Conservation (phyloP, 2,888 invertebrate genomes). For the Rhingia rostrata region DNA sequence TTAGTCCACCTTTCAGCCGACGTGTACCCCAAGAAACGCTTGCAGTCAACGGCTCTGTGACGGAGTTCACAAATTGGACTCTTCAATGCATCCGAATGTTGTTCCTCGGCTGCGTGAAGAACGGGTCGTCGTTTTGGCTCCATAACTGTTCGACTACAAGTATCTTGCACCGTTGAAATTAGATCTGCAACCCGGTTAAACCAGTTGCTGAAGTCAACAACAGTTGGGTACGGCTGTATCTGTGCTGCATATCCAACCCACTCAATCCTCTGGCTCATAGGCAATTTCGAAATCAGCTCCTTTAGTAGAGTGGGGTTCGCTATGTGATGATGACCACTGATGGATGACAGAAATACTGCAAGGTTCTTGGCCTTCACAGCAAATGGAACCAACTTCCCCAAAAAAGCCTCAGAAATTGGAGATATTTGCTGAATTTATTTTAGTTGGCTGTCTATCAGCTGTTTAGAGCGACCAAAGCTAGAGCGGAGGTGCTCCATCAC, state of each 20-base stretch:
- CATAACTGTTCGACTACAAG: neutral
- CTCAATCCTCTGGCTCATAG: no score
- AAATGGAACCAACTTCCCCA: no score
- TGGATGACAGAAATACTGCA: no score
- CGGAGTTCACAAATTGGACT: neutral
- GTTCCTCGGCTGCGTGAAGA: slow-evolving; percentile 19
- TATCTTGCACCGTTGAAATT: slow-evolving; percentile 8
- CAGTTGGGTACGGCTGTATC: no score
- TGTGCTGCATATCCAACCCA: no score
- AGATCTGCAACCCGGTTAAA: slow-evolving; percentile 25
- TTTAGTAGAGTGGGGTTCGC: no score
- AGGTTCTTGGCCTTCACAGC: no score
- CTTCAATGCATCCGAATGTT: neutral
- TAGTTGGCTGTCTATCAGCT: neutral
- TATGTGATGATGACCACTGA: no score
- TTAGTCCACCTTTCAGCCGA: neutral
- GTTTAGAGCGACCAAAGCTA: slow-evolving; percentile 51
- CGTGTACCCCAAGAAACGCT: neutral
- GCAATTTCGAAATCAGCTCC: no score
- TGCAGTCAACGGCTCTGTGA: no score
- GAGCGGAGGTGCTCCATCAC: slow-evolving; percentile 33
- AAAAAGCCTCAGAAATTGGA: no score
- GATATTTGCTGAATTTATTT: no score
- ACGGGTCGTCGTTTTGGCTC: slow-evolving; percentile 35
- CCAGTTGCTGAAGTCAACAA: slow-evolving; percentile 63